Evolutionary conservation across 2,113 vertebrate species (phyloP).

Genomic region (Centropus bengalensis): DNA sequence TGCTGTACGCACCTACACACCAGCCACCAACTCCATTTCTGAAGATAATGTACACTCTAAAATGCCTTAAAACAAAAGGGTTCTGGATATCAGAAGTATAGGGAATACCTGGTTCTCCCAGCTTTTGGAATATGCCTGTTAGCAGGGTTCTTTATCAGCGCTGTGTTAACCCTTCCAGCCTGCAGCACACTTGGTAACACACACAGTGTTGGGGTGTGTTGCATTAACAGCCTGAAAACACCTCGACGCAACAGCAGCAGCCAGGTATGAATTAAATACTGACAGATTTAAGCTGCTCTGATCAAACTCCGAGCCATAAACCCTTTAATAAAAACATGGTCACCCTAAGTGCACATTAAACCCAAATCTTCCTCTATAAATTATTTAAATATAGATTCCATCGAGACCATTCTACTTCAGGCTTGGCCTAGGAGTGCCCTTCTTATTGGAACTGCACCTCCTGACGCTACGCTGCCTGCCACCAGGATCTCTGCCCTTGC

Average conservation of each 20-base stretch:
- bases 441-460: rapidly evolving
- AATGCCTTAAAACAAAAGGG: background rate
- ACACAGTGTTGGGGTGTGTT: rapidly evolving
- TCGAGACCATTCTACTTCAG: background rate
- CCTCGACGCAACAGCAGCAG: background rate
- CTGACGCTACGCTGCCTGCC: rapidly evolving
- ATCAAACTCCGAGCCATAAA: rapidly evolving
- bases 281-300: rapidly evolving
- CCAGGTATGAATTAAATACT: background rate
- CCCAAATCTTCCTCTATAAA: background rate
- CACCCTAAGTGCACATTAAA: background rate
- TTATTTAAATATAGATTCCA: background rate
- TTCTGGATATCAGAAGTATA: background rate
- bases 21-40: background rate
- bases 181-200: rapidly evolving
- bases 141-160: background rate
- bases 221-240: background rate
- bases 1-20: rapidly evolving
- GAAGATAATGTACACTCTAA: background rate
- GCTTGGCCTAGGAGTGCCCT: rapidly evolving
- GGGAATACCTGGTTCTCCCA: background rate
- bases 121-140: background rate
- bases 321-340: rapidly evolving
- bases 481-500: rapidly evolving
- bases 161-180: background rate